Conservation (phyloP, 2,797 vertebrate genomes). For the Steatocranus sp. region DNA sequence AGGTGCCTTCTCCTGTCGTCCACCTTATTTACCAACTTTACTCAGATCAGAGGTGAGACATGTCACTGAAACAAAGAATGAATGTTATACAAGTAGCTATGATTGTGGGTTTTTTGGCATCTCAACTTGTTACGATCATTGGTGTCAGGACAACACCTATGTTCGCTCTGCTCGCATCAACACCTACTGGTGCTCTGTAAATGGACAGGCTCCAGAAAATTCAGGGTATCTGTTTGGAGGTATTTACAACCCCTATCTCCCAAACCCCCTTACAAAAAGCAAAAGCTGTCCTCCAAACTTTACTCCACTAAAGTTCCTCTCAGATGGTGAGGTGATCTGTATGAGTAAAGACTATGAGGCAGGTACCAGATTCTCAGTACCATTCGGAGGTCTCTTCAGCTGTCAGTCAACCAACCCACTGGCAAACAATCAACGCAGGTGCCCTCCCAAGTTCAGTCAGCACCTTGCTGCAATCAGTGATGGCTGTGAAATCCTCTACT, state of each 20-base stretch:
- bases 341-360: constrained; percentile 82
- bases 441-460: too few relatives aligned
- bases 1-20: constrained; percentile 75
- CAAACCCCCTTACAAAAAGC: constrained; percentile 72
- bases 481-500: too few relatives aligned
- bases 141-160: too few relatives aligned
- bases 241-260: constrained; percentile 69
- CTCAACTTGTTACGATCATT: too few relatives aligned
- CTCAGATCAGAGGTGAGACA: constrained; percentile 77
- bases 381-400: constrained; percentile 90
- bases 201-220: constrained; percentile 3
- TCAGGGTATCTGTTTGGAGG: constrained; percentile 88
- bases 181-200: constrained; percentile 81
- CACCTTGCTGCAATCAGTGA: too few relatives aligned
- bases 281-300: constrained; percentile 79
- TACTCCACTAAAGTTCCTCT: constrained; percentile 71
- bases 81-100: neutral
- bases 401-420: constrained; percentile 63
- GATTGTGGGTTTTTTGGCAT: too few relatives aligned
- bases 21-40: constrained; percentile 61
- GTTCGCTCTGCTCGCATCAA: neutral
- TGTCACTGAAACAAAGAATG: neutral
- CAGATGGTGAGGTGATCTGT: constrained; percentile 78
- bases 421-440: accelerated
- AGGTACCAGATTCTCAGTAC: constrained; percentile 66